Evolutionary conservation across 2,888 invertebrate species (phyloP).

Genomic region (Cerceris rybyensis): DNA sequence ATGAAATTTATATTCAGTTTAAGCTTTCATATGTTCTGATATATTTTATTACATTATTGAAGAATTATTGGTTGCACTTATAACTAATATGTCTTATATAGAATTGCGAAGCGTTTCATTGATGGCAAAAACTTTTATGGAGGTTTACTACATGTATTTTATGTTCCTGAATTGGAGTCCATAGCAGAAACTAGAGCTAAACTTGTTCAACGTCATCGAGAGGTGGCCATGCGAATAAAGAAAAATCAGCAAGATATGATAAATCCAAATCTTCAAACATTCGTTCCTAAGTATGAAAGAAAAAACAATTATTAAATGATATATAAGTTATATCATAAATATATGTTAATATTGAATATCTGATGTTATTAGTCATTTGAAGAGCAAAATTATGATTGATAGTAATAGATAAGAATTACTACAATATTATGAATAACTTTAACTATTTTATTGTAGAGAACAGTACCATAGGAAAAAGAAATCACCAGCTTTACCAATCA

Average conservation of each 20-base stretch:
- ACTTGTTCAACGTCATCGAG: constrained; percentile 86
- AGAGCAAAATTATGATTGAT: constrained; percentile 2
- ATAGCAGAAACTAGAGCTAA: constrained; percentile 89
- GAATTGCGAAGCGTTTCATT: constrained; percentile 89
- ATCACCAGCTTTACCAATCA: constrained; percentile 71
- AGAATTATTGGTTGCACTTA: background rate
- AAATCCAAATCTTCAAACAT: constrained; percentile 66
- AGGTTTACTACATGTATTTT: constrained; percentile 92
- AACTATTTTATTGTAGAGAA: constrained; percentile 60
- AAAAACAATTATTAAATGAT: constrained; percentile 5
- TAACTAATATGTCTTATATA: constrained; percentile 49
- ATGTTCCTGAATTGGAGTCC: constrained; percentile 92
- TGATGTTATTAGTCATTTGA: background rate
- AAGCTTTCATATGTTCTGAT: background rate
- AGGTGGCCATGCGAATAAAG: constrained; percentile 83
- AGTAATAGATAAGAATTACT: no score
- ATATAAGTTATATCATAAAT: constrained; percentile 9
- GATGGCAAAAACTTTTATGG: constrained; percentile 95
- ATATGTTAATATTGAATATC: no score
- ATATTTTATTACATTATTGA: background rate
- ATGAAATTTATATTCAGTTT: background rate
- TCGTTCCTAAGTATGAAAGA: constrained; percentile 68
- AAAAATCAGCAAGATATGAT: constrained; percentile 69
- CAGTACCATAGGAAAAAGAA: constrained; percentile 74
- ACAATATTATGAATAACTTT: no score